Evolutionary conservation across 1,140 invertebrate genomes (phyloP).

Genomic region (Psix sp.): DNA sequence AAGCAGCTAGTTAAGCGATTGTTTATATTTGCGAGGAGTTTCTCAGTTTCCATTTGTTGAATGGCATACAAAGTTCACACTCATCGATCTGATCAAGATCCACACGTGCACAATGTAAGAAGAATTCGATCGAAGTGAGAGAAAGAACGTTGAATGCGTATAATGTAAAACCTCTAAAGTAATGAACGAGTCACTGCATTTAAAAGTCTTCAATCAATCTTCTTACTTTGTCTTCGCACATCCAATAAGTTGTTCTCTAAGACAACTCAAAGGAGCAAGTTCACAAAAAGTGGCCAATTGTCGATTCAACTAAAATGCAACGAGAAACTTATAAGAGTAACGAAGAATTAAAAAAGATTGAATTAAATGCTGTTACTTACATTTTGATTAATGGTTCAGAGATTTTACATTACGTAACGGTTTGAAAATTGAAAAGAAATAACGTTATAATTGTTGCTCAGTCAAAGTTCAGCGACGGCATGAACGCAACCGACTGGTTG

Average conservation of each 20-base stretch:
- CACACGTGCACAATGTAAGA: constrained; percentile 29
- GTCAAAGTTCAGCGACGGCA: neutral
- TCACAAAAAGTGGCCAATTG: constrained; percentile 16
- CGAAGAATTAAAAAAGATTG: constrained; percentile 40
- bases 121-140: constrained; percentile 28
- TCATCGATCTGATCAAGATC: constrained; percentile 13
- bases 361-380: constrained; percentile 59
- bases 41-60: constrained; percentile 20
- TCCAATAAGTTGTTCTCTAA: constrained; percentile 25
- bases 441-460: constrained; percentile 55
- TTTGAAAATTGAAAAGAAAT: constrained; percentile 62
- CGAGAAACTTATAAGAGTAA: constrained; percentile 44
- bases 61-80: constrained; percentile 19
- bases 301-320: constrained; percentile 33
- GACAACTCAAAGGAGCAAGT: constrained; percentile 29
- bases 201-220: no score
- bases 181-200: no score
- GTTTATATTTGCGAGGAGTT: constrained; percentile 4
- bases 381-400: constrained; percentile 60
- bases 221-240: constrained; percentile 30
- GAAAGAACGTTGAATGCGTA: no score
- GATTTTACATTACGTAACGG: constrained; percentile 62
- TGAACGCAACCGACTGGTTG: neutral
- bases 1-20: constrained; percentile 1
- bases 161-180: constrained; percentile 37